A percentile compares a stretch with the other conserved stretches of the same genome.
Conservation (phyloP, 53 echinoderm and acorn worm species). For the Apostichopus leukothele region DNA sequence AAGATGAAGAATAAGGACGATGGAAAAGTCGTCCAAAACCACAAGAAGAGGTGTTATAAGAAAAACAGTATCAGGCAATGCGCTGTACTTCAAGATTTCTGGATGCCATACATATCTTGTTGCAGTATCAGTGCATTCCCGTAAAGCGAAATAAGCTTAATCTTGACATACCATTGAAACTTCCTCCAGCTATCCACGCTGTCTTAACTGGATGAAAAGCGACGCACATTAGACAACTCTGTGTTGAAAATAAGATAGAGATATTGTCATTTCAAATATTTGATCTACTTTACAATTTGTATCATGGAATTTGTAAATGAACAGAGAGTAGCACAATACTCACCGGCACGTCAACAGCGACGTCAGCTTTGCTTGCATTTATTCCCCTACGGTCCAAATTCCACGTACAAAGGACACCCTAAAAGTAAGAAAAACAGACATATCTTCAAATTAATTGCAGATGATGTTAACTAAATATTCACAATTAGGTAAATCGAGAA, state of each 20-base stretch:
- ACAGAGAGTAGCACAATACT: constrained; percentile 27
- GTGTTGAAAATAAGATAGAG: background rate
- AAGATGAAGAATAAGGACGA: no score
- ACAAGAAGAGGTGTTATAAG: no score
- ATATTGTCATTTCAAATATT: no score
- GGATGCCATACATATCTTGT: no score
- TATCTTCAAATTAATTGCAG: background rate
- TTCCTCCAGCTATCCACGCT: constrained; percentile 82
- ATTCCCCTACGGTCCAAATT: constrained; percentile 72
- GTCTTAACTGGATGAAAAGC: constrained; percentile 85
- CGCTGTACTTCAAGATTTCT: no score
- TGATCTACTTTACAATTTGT: no score
- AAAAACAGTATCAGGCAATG: no score
- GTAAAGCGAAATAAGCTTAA: background rate
- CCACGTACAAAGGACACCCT: constrained; percentile 91
- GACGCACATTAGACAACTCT: constrained; percentile 92
- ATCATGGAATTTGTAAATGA: no score
- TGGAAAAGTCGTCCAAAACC: no score
- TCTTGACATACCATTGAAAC: constrained; percentile 83
- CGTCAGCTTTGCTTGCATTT: constrained; percentile 68
- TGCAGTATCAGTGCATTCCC: background rate
- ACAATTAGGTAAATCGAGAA: no score
- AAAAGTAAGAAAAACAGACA: background rate
- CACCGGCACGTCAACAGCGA: constrained; percentile 72
- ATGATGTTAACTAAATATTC: no score